These are phyloP conservation scores for Drosophila tani DNA, from an alignment of 1,140 invertebrate genomes.

Conservation along the genomic window DNA sequence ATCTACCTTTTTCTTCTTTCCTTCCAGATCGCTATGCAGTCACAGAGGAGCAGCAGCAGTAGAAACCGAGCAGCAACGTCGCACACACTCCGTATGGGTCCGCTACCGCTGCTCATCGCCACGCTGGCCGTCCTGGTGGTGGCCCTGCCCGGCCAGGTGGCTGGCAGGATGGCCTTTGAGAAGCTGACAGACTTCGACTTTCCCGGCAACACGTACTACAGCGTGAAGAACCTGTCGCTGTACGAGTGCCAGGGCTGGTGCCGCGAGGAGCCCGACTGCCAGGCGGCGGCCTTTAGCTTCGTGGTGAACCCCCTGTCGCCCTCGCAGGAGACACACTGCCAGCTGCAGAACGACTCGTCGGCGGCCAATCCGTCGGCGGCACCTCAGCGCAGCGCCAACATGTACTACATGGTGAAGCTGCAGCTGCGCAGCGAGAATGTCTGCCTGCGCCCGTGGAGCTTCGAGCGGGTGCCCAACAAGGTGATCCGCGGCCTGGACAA, in stretches of 20 bases:
- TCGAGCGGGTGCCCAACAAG: slow-evolving; percentile 96
- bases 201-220: slow-evolving; percentile 95
- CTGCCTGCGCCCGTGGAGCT: slow-evolving; percentile 95
- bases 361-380: slow-evolving; percentile 93
- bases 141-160: slow-evolving; percentile 43
- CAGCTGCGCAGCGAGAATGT: slow-evolving; percentile 96
- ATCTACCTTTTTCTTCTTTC: neutral
- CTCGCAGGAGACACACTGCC: slow-evolving; percentile 95
- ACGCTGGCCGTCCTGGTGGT: slow-evolving; percentile 50
- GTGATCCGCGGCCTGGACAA: slow-evolving; percentile 95
- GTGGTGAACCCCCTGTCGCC: slow-evolving; percentile 96
- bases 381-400: slow-evolving; percentile 93
- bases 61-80: slow-evolving; percentile 9
- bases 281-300: slow-evolving; percentile 95
- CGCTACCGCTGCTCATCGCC: slow-evolving; percentile 25
- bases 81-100: slow-evolving; percentile 32
- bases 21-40: slow-evolving; percentile 40
- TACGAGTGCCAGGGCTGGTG: slow-evolving; percentile 98
- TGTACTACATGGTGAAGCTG: slow-evolving; percentile 98
- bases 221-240: slow-evolving; percentile 94
- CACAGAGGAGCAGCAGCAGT: slow-evolving; percentile 38
- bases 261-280: slow-evolving; percentile 95
- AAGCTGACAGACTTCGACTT: slow-evolving; percentile 97
- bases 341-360: slow-evolving; percentile 96
- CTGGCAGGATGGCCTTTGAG: slow-evolving; percentile 94